Evolutionary conservation across 2,888 invertebrate species (phyloP).

Genomic region (Pristionchus maxplancki): DNA sequence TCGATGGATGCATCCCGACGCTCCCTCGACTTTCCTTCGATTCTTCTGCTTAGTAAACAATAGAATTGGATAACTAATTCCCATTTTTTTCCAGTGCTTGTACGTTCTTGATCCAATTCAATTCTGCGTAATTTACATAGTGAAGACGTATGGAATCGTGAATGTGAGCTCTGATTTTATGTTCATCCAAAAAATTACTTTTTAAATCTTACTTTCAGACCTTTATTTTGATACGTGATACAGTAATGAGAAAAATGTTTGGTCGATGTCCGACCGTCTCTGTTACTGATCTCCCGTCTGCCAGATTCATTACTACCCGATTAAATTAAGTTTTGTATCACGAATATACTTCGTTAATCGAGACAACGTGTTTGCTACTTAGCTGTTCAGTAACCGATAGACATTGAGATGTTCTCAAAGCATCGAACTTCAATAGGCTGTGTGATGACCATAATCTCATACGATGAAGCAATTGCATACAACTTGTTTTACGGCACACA

Average conservation of each 20-base stretch:
- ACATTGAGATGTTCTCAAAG: no score
- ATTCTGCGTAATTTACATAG: neutral
- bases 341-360: no score
- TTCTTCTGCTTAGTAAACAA: neutral
- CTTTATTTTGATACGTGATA: neutral
- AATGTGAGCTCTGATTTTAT: neutral
- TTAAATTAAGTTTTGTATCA: no score
- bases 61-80: no score
- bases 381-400: no score
- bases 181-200: no score
- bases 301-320: no score
- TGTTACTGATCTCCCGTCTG: constrained; percentile 54
- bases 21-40: neutral
- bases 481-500: no score
- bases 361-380: no score
- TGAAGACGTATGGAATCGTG: neutral
- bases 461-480: no score
- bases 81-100: neutral
- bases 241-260: neutral
- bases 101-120: neutral
- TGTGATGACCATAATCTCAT: no score
- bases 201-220: neutral
- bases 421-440: no score
- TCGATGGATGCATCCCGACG: neutral
- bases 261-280: neutral